Evolutionary conservation across 2,113 vertebrate genomes (phyloP), one percentile per base, ranked within the genome.

Genomic region (Nannobrachium achirus): DNA sequence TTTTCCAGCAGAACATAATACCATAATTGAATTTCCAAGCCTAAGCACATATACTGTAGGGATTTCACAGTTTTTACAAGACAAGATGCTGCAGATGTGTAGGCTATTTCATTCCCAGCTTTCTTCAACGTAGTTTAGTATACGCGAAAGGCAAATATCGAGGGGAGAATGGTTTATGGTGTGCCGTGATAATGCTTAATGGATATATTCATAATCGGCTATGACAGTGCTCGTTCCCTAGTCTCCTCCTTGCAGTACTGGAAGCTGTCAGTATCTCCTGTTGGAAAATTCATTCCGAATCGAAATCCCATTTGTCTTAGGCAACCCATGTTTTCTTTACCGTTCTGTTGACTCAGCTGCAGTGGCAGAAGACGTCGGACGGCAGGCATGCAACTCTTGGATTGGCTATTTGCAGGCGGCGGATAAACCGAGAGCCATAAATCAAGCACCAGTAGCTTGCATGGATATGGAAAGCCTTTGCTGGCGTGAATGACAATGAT

Each of bases 401-500:
- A 63, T 52, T 15, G 57, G 63, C 71, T 79, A 71, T 82, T 85
- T 85, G 75, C 64, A 75, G 73, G 69, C 63, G 6, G 80, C 64
- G 78, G 84, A 87, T 86, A 83, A 87, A 87, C 80, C 61, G 13
- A 18, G 53, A 72, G 72, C 68, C 73, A 84, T 85, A 82, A 85
- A 85, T 89, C 81, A 87, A 72, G 66, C 67, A 25, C 71, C 33
- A 25, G 25, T 33, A 33, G 55, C 75, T 76, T 63, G 67, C 51
- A 73, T 71, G 72, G 77, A 81, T 70, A 73, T 73, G 71, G 79
- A 82, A 88, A 80, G 69, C 59, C 52, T 83, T 80, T 49, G 66
- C 78, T n/a, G n/a, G n/a, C 33, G 41, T 53, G 64, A 85, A 70
- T 77, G 82, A 76, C 72, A 75, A 84, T 80, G 57, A 56, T 66